These are phyloP conservation scores for Aeoliscus strigatus DNA, from an alignment of 2,797 vertebrate species.

Conservation along the genomic window DNA sequence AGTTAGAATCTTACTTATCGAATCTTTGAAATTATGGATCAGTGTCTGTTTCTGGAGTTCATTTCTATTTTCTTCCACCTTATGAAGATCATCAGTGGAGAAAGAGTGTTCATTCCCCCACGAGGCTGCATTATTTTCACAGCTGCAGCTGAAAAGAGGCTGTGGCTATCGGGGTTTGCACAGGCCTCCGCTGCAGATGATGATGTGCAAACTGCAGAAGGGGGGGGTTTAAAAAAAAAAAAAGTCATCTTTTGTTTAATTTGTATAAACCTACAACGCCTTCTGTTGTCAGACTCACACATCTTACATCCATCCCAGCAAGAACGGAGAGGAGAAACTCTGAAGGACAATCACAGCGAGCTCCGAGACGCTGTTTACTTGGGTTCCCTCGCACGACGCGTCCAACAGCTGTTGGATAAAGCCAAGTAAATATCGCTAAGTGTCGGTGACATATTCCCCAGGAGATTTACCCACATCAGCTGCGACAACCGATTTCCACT, in stretches of 20 bases:
- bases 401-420: slow-evolving; percentile 36
- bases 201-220: slow-evolving; percentile 8
- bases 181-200: background rate
- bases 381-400: slow-evolving; percentile 25
- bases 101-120: no score
- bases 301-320: no score
- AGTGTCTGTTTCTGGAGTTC: no score
- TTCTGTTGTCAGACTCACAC: slow-evolving; percentile 6
- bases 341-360: slow-evolving; percentile 24
- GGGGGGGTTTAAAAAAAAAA: no score
- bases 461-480: slow-evolving; percentile 9
- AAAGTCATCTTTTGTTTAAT: slow-evolving; percentile 3
- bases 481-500: slow-evolving; percentile 1
- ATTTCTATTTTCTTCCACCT: no score
- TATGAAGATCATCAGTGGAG: no score
- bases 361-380: slow-evolving; percentile 37
- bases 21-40: no score
- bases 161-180: no score
- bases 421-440: slow-evolving; percentile 37
- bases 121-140: no score
- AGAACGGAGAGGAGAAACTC: slow-evolving; percentile 14
- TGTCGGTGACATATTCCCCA: slow-evolving; percentile 27
- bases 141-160: no score
- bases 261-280: slow-evolving; percentile 12
- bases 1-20: no score